Conservation (phyloP, 1,140 invertebrate genomes). For the Trichomalopsis sarcophagae region DNA sequence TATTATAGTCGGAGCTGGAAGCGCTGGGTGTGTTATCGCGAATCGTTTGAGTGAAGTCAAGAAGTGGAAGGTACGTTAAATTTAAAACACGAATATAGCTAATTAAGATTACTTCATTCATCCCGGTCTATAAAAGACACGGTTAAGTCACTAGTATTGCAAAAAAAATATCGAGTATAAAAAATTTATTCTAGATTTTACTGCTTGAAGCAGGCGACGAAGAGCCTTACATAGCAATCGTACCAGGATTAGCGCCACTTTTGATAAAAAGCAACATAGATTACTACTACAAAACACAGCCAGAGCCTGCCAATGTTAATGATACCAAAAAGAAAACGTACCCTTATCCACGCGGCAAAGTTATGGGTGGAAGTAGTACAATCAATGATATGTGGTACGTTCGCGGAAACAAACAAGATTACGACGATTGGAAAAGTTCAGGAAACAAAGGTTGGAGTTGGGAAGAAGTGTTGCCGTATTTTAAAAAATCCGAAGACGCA, state of each 20-base stretch:
- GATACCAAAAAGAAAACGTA: background rate
- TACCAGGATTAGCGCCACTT: background rate
- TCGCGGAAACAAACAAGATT: slow-evolving; percentile 2
- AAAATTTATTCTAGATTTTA: background rate
- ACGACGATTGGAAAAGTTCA: background rate
- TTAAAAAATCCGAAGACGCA: slow-evolving; percentile 14
- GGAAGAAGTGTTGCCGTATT: slow-evolving; percentile 8
- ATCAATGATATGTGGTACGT: slow-evolving; percentile 7
- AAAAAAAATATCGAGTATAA: too few relatives aligned
- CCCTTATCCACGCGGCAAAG: slow-evolving; percentile 7
- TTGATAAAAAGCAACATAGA: background rate
- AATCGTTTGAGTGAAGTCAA: slow-evolving; percentile 5
- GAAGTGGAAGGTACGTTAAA: slow-evolving; percentile 1
- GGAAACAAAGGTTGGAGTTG: slow-evolving; percentile 15
- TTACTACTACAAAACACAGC: slow-evolving; percentile 15
- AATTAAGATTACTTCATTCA: too few relatives aligned
- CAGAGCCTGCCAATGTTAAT: slow-evolving; percentile 2
- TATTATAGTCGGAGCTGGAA: background rate
- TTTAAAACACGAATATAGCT: too few relatives aligned
- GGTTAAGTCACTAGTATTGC: too few relatives aligned
- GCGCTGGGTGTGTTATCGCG: background rate
- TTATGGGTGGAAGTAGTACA: slow-evolving; percentile 16
- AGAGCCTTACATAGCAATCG: background rate
- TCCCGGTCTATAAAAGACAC: too few relatives aligned
- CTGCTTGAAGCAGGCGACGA: slow-evolving; percentile 35